These are phyloP conservation scores for Pterocles orientalis DNA, from an alignment of 2,113 vertebrate species.

Conservation along the genomic window DNA sequence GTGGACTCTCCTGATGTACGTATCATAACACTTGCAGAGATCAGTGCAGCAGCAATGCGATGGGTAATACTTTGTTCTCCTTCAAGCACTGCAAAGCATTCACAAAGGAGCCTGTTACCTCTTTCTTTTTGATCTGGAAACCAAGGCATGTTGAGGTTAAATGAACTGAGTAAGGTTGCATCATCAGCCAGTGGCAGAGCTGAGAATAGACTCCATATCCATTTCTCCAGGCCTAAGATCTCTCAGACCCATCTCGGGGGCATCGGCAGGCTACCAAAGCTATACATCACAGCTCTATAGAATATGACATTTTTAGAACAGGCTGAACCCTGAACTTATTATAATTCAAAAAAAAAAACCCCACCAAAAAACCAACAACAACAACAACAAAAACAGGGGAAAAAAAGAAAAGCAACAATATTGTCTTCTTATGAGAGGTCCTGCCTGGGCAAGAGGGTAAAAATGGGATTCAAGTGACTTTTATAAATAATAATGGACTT, in stretches of 20 bases:
- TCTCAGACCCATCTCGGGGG: neutral
- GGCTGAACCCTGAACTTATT: neutral
- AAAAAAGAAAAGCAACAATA: neutral
- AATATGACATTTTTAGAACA: constrained; percentile 51
- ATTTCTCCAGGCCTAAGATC: neutral
- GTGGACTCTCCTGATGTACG: fast-evolving
- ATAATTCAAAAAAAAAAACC: neutral
- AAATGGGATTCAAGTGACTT: constrained; percentile 8
- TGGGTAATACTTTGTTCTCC: neutral
- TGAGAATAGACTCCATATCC: constrained; percentile 13
- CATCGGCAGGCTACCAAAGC: neutral
- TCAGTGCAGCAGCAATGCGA: neutral
- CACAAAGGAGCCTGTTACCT: neutral
- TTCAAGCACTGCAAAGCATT: neutral
- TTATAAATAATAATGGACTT: constrained; percentile 17
- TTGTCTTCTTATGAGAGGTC: neutral
- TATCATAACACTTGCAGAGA: neutral
- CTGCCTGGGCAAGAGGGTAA: neutral
- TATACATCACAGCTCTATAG: neutral
- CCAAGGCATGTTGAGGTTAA: neutral
- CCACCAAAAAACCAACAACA: too few relatives aligned
- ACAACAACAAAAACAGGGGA: neutral
- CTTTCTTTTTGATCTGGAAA: neutral
- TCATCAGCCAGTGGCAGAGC: constrained; percentile 34
- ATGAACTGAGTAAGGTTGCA: neutral